These are phyloP conservation scores for Varanus salvator DNA, from an alignment of 2,113 vertebrate species.

Conservation along the genomic window DNA sequence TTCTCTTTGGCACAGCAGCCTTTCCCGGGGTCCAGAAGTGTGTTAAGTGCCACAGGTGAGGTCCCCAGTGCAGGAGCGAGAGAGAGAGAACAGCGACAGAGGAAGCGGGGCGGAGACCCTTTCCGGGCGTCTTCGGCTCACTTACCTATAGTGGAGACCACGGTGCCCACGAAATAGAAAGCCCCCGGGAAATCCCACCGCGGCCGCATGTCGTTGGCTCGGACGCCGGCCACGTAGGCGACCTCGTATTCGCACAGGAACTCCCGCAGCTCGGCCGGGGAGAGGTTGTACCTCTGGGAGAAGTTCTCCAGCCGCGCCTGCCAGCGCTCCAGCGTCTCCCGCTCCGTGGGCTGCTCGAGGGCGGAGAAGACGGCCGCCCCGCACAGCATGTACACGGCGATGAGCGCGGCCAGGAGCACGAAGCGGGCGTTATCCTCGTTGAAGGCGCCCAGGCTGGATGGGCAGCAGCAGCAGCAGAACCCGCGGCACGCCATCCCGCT, in stretches of 20 bases:
- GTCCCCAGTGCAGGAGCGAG: not conserved
- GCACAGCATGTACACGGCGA: constrained; percentile 88
- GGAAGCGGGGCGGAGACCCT: not conserved
- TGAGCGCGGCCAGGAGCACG: constrained; percentile 88
- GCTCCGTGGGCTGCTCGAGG: constrained; percentile 91
- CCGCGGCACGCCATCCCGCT: constrained; percentile 85
- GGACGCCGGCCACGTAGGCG: constrained; percentile 88
- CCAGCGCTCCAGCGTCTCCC: constrained; percentile 89
- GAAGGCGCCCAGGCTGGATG: constrained; percentile 81
- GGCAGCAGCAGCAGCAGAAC: constrained; percentile 81
- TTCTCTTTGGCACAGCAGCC: not conserved
- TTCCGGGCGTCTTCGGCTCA: not conserved
- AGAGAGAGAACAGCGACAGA: not conserved
- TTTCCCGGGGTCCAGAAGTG: no score
- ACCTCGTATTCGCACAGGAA: constrained; percentile 91
- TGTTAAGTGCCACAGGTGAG: not conserved
- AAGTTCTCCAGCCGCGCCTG: constrained; percentile 87
- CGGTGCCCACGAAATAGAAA: constrained; percentile 96
- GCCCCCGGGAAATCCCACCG: constrained; percentile 96
- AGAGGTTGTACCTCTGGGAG: constrained; percentile 88
- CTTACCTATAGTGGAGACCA: constrained; percentile 97
- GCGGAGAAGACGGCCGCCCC: constrained; percentile 96
- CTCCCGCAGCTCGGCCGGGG: constrained; percentile 82
- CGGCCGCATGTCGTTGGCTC: constrained; percentile 85
- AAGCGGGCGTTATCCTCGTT: constrained; percentile 95